Evolutionary conservation across 2,888 invertebrate species (phyloP).

Genomic region (Stenoptilia bipunctidactyla): DNA sequence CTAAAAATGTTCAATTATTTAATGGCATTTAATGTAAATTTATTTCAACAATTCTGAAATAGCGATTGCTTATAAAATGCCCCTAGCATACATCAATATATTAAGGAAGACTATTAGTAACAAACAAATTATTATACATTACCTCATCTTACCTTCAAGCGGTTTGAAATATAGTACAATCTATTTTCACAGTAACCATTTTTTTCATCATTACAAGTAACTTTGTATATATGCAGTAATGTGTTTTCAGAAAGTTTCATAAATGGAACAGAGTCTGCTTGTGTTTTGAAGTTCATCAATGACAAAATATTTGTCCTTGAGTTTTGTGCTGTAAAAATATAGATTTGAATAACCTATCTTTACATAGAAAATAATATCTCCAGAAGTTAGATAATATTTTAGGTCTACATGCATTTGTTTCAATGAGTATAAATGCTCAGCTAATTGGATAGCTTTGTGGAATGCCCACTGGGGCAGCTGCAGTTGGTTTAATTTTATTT

Average conservation of each 20-base stretch:
- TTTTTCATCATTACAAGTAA: constrained; percentile 43
- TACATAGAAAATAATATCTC: background rate
- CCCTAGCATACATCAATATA: no score
- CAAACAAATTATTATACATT: no score
- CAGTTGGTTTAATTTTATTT: no score
- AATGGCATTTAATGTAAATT: no score
- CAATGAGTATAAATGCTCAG: no score
- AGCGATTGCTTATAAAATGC: no score
- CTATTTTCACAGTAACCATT: constrained; percentile 58
- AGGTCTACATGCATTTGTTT: no score
- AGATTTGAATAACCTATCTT: background rate
- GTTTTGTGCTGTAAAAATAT: background rate
- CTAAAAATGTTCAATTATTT: no score
- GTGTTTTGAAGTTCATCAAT: constrained; percentile 43
- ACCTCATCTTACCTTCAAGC: constrained; percentile 44
- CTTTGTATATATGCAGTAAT: constrained; percentile 36
- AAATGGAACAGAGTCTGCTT: constrained; percentile 67
- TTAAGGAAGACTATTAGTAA: no score
- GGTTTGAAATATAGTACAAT: constrained; percentile 68
- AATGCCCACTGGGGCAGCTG: no score
- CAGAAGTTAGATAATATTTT: background rate
- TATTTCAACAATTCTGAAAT: no score
- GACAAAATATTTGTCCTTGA: constrained; percentile 32
- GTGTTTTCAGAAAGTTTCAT: constrained; percentile 45
- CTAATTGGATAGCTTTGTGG: no score